Percentiles rank a stretch among this genome's conserved stretches.
Conservation (phyloP, 1,140 invertebrate species). For the Thaumetopoea pityocampa region DNA sequence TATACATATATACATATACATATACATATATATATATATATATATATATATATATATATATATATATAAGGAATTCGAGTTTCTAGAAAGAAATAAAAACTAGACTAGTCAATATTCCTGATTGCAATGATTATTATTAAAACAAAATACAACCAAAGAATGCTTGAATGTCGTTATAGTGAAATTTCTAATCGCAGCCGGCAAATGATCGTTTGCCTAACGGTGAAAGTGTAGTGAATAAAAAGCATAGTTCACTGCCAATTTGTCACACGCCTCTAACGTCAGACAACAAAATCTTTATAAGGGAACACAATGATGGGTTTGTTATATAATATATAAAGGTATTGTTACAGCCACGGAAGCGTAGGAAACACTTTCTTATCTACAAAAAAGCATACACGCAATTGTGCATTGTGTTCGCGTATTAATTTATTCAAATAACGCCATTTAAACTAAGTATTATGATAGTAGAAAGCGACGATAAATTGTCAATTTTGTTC, state of each 20-base stretch:
- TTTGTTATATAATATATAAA: slow-evolving; percentile 10
- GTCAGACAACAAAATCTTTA: slow-evolving; percentile 2
- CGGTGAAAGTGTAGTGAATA: slow-evolving; percentile 35
- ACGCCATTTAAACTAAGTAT: no score
- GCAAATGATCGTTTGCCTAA: slow-evolving; percentile 13
- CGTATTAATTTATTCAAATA: no score
- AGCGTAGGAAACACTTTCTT: slow-evolving; percentile 4
- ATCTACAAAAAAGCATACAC: slow-evolving; percentile 6
- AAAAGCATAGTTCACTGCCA: slow-evolving; percentile 21
- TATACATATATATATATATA: no score
- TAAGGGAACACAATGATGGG: slow-evolving; percentile 8
- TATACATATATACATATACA: no score
- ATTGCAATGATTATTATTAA: slow-evolving; percentile 10
- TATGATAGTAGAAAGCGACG: no score
- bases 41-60: no score
- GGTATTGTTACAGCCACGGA: slow-evolving; percentile 11
- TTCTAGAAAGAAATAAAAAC: no score
- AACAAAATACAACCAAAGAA: slow-evolving; percentile 25
- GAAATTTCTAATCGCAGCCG: slow-evolving; percentile 27
- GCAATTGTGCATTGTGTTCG: neutral
- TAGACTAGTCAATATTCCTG: no score
- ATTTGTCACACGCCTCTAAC: slow-evolving; percentile 6
- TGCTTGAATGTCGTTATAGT: slow-evolving; percentile 7
- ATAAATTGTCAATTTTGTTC: no score
- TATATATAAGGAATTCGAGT: no score